Evolutionary conservation across 1,140 invertebrate genomes (phyloP).

Genomic region (Neomicropteryx cornuta): DNA sequence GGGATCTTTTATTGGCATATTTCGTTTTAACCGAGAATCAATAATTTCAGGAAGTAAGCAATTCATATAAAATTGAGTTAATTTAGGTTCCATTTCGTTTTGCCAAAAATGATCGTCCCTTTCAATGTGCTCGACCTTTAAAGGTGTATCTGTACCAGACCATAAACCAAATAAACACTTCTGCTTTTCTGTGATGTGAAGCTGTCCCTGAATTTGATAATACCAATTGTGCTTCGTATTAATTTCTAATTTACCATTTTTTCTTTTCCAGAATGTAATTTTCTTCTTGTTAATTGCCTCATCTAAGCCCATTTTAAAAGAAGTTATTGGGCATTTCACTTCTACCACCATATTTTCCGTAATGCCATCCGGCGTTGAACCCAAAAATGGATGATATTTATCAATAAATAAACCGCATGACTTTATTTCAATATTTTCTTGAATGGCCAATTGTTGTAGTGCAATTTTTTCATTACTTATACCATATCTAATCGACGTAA

Average conservation of each 20-base stretch:
- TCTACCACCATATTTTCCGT: conserved; percentile 5
- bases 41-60: conserved; percentile 24
- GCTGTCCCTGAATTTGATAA: conserved; percentile 10
- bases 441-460: conserved; percentile 4
- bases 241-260: conserved; percentile 2
- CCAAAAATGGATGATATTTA: conserved; percentile 8
- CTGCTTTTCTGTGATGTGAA: conserved; percentile 9
- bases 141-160: conserved; percentile 9
- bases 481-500: conserved; percentile 6
- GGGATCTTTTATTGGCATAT: no score
- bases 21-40: conserved; percentile 24
- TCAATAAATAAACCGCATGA: conserved; percentile 7
- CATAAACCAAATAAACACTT: conserved; percentile 12
- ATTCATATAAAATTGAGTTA: conserved; percentile 19
- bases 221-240: conserved; percentile 6
- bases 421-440: conserved; percentile 2
- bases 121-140: conserved; percentile 7
- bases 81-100: conserved; percentile 12
- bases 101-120: conserved; percentile 13
- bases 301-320: conserved; percentile 4
- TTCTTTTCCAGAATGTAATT: conserved; percentile 4
- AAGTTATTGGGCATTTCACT: conserved; percentile 1
- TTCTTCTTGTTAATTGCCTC: conserved; percentile 6
- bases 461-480: conserved; percentile 6
- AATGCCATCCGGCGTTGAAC: conserved; percentile 9